phyloP scores from a whole-genome alignment of 2,888 invertebrate genomes.

The Cremastinae sp. region DNA sequence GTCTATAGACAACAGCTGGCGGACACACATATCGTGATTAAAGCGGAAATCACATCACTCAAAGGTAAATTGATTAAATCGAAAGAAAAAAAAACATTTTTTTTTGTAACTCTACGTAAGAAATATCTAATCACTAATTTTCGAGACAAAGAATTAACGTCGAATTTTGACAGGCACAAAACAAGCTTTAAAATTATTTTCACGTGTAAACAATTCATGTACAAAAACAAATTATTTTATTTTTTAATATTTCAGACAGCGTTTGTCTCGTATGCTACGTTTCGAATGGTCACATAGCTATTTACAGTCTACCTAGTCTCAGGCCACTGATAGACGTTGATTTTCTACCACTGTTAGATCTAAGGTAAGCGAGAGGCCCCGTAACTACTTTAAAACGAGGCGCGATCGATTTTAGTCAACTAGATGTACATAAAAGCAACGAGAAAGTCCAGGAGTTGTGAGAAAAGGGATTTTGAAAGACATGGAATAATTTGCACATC shows the following conservation, averaged over 20 bases:
- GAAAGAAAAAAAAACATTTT: slow-evolving; percentile 3
- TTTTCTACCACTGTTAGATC: slow-evolving; percentile 95
- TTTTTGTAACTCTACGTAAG: no score
- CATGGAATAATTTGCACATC: no score
- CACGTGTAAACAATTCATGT: no score
- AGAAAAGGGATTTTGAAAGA: no score
- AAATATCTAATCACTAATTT: no score
- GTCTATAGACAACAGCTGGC: slow-evolving; percentile 96
- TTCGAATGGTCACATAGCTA: slow-evolving; percentile 95
- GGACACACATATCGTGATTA: slow-evolving; percentile 95
- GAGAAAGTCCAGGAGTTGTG: not conserved
- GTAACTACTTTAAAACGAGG: slow-evolving; percentile 1
- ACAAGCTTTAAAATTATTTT: no score
- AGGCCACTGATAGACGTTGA: slow-evolving; percentile 95
- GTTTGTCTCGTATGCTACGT: slow-evolving; percentile 96
- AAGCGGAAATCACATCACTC: slow-evolving; percentile 95
- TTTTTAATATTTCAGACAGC: slow-evolving; percentile 92
- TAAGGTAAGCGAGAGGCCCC: slow-evolving; percentile 86
- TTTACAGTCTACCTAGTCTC: slow-evolving; percentile 97
- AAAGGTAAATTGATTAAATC: slow-evolving; percentile 85
- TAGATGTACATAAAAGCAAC: slow-evolving; percentile 12
- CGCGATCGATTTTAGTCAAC: not conserved
- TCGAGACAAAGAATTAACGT: no score
- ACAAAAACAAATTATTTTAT: no score
- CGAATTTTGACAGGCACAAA: no score